phyloP scores from a whole-genome alignment of 2,797 vertebrate species.

The Tauraco hartlaubi region DNA sequence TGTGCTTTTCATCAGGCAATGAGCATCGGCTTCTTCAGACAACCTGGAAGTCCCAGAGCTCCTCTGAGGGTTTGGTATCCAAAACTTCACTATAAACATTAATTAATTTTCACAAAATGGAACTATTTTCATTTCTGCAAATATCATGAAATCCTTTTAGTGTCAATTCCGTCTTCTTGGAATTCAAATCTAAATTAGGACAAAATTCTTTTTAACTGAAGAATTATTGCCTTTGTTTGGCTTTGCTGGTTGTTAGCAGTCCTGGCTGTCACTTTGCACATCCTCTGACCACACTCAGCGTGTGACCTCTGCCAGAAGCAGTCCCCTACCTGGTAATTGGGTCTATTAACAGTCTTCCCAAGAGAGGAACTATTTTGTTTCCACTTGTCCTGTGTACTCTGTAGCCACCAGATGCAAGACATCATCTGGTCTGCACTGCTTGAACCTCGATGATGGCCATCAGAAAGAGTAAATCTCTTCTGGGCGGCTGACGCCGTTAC shows the following conservation, averaged over 20 bases:
- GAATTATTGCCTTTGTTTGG: neutral
- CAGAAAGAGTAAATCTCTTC: neutral
- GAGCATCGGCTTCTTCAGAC: neutral
- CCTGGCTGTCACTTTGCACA: neutral
- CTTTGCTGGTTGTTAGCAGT: neutral
- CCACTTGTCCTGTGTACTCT: neutral
- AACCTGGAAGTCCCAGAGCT: constrained; percentile 25
- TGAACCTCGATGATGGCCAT: neutral
- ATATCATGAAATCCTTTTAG: constrained; percentile 8
- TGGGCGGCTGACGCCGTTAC: neutral
- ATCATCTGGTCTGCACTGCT: neutral
- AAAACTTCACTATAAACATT: constrained; percentile 50
- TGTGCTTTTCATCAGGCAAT: neutral
- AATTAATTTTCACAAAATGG: constrained; percentile 14
- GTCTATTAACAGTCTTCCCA: neutral
- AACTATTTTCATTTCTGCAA: constrained; percentile 47
- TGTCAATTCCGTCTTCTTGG: neutral
- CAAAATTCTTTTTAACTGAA: neutral
- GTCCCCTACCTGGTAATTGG: neutral
- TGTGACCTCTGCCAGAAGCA: neutral
- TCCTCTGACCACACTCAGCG: neutral
- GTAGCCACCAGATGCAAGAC: neutral
- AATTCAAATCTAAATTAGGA: constrained; percentile 63
- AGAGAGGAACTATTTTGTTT: neutral
- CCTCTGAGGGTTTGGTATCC: constrained; percentile 28